Base-by-base conservation (phyloP, 2,888 invertebrate genomes). In the Parnassius orleans region DNA sequence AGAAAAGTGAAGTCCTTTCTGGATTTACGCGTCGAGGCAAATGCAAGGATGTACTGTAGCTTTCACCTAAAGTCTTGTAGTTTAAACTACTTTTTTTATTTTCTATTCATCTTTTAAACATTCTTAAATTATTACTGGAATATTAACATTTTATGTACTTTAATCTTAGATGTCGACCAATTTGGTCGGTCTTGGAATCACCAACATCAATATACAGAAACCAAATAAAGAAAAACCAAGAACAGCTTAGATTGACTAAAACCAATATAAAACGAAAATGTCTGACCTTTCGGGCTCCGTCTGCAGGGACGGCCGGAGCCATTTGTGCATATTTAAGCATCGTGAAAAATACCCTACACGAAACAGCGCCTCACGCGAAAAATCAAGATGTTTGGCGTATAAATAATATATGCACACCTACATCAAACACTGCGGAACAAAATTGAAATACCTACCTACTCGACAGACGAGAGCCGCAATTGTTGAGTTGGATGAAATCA, bases 271-370 rank as follows among this genome's bases (percentile, higher is more conserved):
- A 67, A 64, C 59, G 60, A 60, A 70, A 60, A 65, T 57, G 46
- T 65, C 64, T 67, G 66, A 69, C 70, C 68, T 68, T 65, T 63
- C 65, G 53, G 61, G 14, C 14, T 3, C 44, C 50, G 68, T 68
- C 69, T 68, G 48, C 61, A 58, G 69, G 68, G 71, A 72, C 66
- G 68, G 65, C 70, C 73, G 62, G 68, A 59, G 63, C 73, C 66
- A 73, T 75, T 74, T 71, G 72, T 78, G 71, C 74, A 79, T 81
- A 77, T 78, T 79, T 78, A 75, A 80, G 68, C 63, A 69, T 65
- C 69, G 66, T 73, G 70, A 72, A 76, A 78, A 74, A 76, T 69
- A 71, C 66, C 60, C 68, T 63, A 64, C 66, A 67, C 66, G 63
- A 60, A 65, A 55, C 53, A 12, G 63, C 61, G 66, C 61, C 66